Evolutionary conservation across 2,888 invertebrate species (phyloP), one percentile per base, ranked within the genome.

Genomic region (Eupithecia inturbata): DNA sequence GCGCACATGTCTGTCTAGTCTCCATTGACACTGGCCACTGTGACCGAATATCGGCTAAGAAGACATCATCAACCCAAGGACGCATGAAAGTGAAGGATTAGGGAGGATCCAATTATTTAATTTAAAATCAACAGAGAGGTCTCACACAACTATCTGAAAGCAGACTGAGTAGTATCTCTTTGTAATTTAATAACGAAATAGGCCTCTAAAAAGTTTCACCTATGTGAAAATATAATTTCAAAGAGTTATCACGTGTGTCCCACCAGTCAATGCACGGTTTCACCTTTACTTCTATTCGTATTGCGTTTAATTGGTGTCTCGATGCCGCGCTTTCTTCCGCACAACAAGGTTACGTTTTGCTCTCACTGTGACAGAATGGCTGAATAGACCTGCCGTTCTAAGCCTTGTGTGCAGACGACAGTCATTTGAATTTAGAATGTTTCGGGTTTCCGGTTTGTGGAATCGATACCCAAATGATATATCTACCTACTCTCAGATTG

Each of bases 281-380:
- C 89, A 85, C 88, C 84, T 88, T 82, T 82, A 79, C 83, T 83
- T 82, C 85, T 83, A 85, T 85, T 85, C 83, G 86, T 87, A 88
- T 87, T 87, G 83, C 83, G 85, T 87, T 83, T 87, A 89, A 91
- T 89, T 89, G 88, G 85, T 84, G 85, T 85, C 85, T 87, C 82
- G 85, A 87, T 88, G 85, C 85, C 87, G 87, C 90, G 92, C 93
- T 93, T 93, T 93, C 93, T 90, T 93, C 87, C 83, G 78, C 83
- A 84, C 88, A 90, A 90, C 90, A 91, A 91, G 90, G 91, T 90
- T 90, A 87, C 85, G 86, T 74, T 68, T 66, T 67, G 72, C 72
- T 75, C 75, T 75, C 75, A 75, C 75, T 92, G 91, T 91, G 91
- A 89, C 92, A 86, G 79, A 79, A 79, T 84, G 84, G 76, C 79